Conservation (phyloP, 2,888 invertebrate species). For the Stenodema calcarata region DNA sequence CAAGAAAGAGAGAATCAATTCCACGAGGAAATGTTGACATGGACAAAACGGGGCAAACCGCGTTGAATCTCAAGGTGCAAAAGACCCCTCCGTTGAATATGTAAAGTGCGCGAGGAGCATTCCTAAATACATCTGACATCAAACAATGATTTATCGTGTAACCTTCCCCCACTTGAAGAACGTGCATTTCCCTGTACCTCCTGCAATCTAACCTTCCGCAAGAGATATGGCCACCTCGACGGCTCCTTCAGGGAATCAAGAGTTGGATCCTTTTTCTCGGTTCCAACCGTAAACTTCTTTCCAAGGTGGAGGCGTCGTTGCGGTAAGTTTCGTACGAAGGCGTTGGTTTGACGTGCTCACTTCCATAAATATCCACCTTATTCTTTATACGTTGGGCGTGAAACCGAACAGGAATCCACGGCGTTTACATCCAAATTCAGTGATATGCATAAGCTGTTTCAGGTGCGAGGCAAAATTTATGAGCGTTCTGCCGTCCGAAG, state of each 20-base stretch:
- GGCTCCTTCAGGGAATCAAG: constrained; percentile 16
- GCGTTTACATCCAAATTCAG: too few species aligned
- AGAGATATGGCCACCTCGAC: neutral
- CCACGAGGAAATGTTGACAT: neutral
- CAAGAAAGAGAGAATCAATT: neutral
- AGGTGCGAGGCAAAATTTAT: too few species aligned
- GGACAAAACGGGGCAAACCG: neutral
- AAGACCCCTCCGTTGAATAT: neutral
- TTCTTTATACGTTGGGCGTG: too few species aligned
- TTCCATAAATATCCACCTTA: too few species aligned
- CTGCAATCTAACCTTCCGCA: constrained; percentile 4
- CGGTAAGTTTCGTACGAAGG: too few species aligned
- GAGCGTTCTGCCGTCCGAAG: too few species aligned
- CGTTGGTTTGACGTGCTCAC: too few species aligned
- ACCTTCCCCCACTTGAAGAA: neutral
- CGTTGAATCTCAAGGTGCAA: neutral
- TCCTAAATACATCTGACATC: constrained; percentile 38
- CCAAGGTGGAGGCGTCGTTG: too few species aligned
- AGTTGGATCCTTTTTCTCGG: neutral
- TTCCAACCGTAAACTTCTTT: too few species aligned
- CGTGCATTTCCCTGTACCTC: neutral
- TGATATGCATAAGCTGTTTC: too few species aligned
- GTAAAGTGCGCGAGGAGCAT: constrained; percentile 33
- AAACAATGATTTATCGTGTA: constrained; percentile 38
- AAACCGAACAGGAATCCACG: too few species aligned